Evolutionary conservation across 2,113 vertebrate genomes (phyloP).

Genomic region (Sula dactylatra): DNA sequence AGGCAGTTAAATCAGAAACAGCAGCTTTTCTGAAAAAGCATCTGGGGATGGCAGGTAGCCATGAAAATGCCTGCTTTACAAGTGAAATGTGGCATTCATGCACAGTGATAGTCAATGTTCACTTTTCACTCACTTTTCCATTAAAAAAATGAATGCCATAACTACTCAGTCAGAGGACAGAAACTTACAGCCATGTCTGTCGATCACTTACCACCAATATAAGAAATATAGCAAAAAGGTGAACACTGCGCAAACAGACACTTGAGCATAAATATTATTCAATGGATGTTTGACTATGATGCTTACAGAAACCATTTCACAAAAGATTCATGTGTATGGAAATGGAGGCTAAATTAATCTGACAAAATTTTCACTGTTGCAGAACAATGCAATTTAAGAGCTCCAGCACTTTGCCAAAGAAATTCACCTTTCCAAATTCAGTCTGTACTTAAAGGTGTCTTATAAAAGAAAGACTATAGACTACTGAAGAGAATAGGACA

Average conservation of each 20-base stretch:
- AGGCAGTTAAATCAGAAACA: neutral
- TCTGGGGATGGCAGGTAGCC: neutral
- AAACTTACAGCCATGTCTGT: neutral
- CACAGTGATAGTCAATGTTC: neutral
- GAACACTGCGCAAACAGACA: neutral
- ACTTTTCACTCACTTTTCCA: neutral
- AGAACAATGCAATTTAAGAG: neutral
- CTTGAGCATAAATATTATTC: neutral
- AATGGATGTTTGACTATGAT: neutral
- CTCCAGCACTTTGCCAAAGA: neutral
- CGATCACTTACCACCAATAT: neutral
- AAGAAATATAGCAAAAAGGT: neutral
- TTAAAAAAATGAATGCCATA: neutral
- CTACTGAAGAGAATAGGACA: neutral
- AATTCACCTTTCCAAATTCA: neutral
- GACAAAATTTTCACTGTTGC: neutral
- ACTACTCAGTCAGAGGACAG: neutral
- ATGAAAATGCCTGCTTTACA: slow-evolving; percentile 9
- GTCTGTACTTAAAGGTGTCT: neutral
- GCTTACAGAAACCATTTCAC: neutral
- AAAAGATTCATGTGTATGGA: neutral
- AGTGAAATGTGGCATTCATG: neutral
- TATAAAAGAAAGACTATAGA: neutral
- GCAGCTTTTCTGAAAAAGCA: neutral
- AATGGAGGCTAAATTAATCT: neutral